phyloP scores from a whole-genome alignment of 2,888 invertebrate species.

The Rhagium mordax region DNA sequence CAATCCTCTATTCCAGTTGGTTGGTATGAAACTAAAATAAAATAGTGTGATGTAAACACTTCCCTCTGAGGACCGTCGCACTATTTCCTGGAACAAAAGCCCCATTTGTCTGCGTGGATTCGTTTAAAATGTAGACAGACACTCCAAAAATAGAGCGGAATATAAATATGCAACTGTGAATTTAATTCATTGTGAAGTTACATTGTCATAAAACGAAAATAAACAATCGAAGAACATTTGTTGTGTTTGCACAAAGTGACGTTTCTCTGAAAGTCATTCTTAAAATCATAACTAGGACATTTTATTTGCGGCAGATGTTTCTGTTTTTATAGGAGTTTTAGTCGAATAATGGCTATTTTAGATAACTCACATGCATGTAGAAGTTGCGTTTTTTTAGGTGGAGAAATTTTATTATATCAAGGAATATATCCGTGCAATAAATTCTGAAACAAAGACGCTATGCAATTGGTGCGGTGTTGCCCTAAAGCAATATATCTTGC shows the following conservation, averaged over 20 bases:
- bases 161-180: background rate
- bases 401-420: constrained; percentile 44
- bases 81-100: background rate
- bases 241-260: background rate
- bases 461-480: constrained; percentile 57
- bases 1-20: too few relatives aligned
- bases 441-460: constrained; percentile 58
- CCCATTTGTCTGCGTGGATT: background rate
- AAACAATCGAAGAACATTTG: constrained; percentile 13
- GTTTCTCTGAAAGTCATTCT: constrained; percentile 10
- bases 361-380: background rate
- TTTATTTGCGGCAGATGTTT: constrained; percentile 23
- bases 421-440: constrained; percentile 51
- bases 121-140: background rate
- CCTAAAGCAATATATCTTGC: constrained; percentile 56
- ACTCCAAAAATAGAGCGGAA: background rate
- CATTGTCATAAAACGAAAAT: background rate
- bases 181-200: constrained; percentile 3
- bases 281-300: background rate
- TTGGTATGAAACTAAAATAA: background rate
- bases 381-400: constrained; percentile 2
- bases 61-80: background rate
- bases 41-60: background rate
- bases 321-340: background rate
- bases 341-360: background rate